Base-by-base conservation (phyloP, 2,113 vertebrate species). In the Xenopus tropicalis region DNA sequence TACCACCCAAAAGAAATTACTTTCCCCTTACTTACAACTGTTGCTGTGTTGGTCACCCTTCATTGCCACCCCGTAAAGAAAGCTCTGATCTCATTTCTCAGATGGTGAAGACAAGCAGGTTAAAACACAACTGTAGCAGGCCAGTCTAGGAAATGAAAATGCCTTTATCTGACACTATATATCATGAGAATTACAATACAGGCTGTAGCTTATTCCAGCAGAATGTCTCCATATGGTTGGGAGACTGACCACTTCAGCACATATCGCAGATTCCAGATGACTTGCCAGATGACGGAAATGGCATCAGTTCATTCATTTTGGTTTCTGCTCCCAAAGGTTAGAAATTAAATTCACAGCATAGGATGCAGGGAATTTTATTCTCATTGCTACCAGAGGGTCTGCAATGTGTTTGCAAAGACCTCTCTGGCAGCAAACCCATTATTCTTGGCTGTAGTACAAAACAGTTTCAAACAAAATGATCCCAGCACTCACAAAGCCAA, bases 221-320 rank as follows among this genome's bases (percentile, higher is more conserved):
- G 21, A 59, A 22, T 22, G 57, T 24, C 22, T 59, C 57, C 20
- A 59, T 59, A 24, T 59, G 54, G 52, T 54, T 16, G 10, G 19
- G 19, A 1, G 19, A 54, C 14, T n/a, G 16, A 54, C 52, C 52
- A n/a, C 16, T 54, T 64, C 63, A 64, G 42, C 61, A 56, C 70
- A 54, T 46, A 63, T 64, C 24, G 44, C 13, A 37, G 70, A 51
- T 64, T 72, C 61, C 70, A 54, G 22, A 72, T 17, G 3, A 46
- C 42, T 65, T 73, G 62, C 51, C 62, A 73, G 63, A 57, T 66
- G 70, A 65, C 20, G 52, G 63, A 66, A 73, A 73, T 58, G 71
- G 54, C 25, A 66, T 52, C 17, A 20, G 29, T 73, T 67, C 71
- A 44, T 57, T 44, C 71, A 66, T 57, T 24, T 65, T 72, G 62